A percentile compares a stretch with the other conserved stretches of the same genome.
phyloP scores from a whole-genome alignment of 2,888 invertebrate genomes.

The Diaphora mendica region DNA sequence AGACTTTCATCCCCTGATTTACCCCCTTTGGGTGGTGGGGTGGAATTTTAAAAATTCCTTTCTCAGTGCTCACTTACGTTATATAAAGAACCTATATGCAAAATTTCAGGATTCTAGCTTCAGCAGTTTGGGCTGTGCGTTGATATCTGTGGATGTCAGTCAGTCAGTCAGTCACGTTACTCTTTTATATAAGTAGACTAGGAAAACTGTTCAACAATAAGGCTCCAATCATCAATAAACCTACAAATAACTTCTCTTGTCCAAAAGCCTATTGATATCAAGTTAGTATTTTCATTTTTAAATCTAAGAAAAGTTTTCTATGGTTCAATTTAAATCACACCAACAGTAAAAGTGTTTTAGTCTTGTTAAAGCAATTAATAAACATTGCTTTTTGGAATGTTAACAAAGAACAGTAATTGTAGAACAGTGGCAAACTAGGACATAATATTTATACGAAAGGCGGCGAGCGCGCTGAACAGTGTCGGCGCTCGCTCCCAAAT shows the following conservation, averaged over 20 bases:
- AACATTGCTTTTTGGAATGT: slow-evolving; percentile 40
- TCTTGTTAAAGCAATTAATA: slow-evolving; percentile 5
- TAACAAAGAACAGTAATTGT: slow-evolving; percentile 57
- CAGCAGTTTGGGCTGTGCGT: no score
- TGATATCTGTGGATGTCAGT: no score
- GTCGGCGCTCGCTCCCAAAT: slow-evolving; percentile 72
- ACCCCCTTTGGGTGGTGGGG: no score
- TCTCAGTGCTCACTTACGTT: no score
- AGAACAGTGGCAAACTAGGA: slow-evolving; percentile 74
- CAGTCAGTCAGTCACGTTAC: no score
- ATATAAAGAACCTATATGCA: no score
- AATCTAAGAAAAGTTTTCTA: neutral
- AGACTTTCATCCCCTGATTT: no score
- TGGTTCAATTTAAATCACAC: neutral
- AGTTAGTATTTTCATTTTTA: neutral
- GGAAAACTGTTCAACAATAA: neutral
- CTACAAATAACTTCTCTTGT: neutral
- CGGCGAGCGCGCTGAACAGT: slow-evolving; percentile 67
- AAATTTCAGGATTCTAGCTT: no score
- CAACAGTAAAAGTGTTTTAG: neutral
- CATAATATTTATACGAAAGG: slow-evolving; percentile 76
- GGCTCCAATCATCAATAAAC: neutral
- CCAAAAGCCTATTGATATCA: neutral
- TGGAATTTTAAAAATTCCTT: no score
- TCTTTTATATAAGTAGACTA: no score